Evolutionary conservation across 2,888 invertebrate species (phyloP), one percentile per base, ranked within the genome.

Genomic region (Phytoseiulus persimilis): DNA sequence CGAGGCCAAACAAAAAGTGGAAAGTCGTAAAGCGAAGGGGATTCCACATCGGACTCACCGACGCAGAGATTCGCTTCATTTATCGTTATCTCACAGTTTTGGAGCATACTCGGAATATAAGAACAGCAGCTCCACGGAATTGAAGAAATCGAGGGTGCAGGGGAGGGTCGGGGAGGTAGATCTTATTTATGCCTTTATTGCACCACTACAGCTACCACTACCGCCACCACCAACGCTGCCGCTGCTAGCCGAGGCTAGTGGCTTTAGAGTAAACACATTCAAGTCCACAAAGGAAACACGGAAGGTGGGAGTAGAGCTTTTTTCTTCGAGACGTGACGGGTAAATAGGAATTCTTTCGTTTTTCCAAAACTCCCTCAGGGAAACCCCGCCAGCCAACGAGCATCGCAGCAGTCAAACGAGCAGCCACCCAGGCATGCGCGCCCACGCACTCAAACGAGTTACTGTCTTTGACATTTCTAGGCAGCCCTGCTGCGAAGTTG

Each of bases 161-260:
- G 5, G 65, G 65, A 65, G 65, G 65, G 18, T 1, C 5, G 65
- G 65, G 23, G 5, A 65, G 65, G 9, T 65, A 28, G 65, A 65
- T 65, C 65, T 65, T 65, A 65, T 65, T 65, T 65, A 65, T 65
- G 65, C 65, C 65, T 65, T 65, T 65, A 65, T 65, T 65, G 65
- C 65, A 65, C 65, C 65, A 65, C 65, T 18, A 28, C 65, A 1
- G 18, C 39, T 9, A 39, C 39, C 65, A 65, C 65, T 18, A 28
- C 65, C 28, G 18, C 39, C 39, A 39, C 39, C 65, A 65, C 65
- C 65, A 65, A 1, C 65, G 28, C 65, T 28, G 18, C 65, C 65
- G 65, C 65, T 65, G 65, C 65, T 65, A 23, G 65, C 28, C 65
- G 65, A 65, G 65, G 28, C 65, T 65, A 65, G 65, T 65, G 65